Percentiles rank a stretch among this genome's conserved stretches.
Conservation (phyloP, 64 coral and sea anemone species). For the Actinia tenebrosa region DNA sequence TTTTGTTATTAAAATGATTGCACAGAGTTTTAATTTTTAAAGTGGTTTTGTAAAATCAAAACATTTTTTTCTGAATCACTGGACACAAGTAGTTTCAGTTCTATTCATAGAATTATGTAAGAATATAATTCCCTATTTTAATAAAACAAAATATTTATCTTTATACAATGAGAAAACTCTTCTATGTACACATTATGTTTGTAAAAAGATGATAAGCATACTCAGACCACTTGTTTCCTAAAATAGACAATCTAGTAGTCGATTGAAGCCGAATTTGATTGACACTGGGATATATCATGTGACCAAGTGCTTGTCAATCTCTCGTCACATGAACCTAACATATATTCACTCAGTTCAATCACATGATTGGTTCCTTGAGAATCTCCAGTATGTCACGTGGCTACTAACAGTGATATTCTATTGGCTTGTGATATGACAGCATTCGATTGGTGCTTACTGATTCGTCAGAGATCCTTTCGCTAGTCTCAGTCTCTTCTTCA, state of each 20-base stretch:
- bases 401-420: slow-evolving; percentile 65
- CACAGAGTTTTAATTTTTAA: not conserved
- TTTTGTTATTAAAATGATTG: no score
- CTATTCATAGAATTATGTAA: no score
- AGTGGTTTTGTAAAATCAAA: not conserved
- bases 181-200: no score
- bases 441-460: slow-evolving; percentile 17
- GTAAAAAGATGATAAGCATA: not conserved
- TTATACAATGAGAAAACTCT: no score
- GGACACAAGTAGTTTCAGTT: no score
- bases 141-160: no score
- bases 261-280: not conserved
- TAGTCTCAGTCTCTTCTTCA: slow-evolving; percentile 13
- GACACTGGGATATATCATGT: not conserved
- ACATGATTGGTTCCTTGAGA: no score
- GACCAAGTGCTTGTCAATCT: no score
- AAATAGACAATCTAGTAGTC: not conserved
- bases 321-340: no score
- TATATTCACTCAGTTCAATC: no score
- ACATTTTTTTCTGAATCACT: not conserved
- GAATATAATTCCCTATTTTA: no score
- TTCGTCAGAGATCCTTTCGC: slow-evolving; percentile 21
- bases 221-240: not conserved
- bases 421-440: slow-evolving; percentile 72
- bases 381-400: not conserved